These are phyloP conservation scores for Brachionus rubens DNA, from an alignment of 1,140 invertebrate genomes.

Conservation along the genomic window DNA sequence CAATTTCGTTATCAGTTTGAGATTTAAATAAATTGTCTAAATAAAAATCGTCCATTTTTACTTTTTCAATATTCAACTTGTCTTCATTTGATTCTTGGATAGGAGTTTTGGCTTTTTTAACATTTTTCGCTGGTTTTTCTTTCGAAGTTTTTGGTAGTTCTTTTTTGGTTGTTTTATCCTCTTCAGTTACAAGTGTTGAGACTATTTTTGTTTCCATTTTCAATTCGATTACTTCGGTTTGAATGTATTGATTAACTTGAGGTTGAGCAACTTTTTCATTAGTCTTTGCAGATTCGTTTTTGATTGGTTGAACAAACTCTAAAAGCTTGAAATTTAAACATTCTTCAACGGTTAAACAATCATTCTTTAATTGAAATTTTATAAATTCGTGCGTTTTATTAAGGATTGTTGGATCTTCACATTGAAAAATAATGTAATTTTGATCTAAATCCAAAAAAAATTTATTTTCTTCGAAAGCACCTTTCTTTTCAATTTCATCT, in stretches of 20 bases:
- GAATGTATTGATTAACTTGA: no score
- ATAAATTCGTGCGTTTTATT: not conserved
- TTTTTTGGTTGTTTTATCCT: no score
- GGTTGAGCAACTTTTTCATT: not conserved
- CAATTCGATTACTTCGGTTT: no score
- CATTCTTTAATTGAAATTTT: not conserved
- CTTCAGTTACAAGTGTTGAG: no score
- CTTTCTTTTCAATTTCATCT: conserved; percentile 5
- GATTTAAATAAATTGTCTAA: conserved; percentile 17
- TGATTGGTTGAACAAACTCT: not conserved
- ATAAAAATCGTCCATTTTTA: not conserved
- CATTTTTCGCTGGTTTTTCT: not conserved
- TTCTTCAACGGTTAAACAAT: not conserved
- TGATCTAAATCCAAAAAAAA: conserved; percentile 8
- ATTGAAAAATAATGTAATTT: not conserved
- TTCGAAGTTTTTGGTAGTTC: no score
- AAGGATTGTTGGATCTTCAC: not conserved
- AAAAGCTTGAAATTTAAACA: not conserved
- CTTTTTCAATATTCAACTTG: not conserved
- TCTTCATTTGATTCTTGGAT: not conserved
- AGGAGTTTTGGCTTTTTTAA: not conserved
- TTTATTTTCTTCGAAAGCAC: not conserved
- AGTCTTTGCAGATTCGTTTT: not conserved
- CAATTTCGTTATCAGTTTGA: conserved; percentile 27
- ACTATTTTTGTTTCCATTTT: no score